These are phyloP conservation scores for Mesocricetus auratus DNA, from an alignment of 2,113 vertebrate species.

Conservation along the genomic window DNA sequence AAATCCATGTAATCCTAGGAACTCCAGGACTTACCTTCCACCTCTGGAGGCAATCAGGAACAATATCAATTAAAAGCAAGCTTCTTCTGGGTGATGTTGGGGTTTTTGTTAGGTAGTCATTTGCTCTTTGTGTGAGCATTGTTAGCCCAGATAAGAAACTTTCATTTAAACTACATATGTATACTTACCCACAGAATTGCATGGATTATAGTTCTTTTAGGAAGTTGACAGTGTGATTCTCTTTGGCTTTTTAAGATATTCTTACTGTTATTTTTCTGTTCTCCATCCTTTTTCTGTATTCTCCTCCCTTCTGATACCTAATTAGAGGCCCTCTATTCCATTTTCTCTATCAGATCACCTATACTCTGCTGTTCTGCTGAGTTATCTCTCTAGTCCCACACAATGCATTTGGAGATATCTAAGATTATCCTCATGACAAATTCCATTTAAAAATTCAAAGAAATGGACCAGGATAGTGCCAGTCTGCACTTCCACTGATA, in stretches of 20 bases:
- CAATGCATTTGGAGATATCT: background rate
- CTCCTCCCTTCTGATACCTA: background rate
- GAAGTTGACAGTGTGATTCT: no score
- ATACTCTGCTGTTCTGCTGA: rapidly evolving
- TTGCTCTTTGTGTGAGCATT: background rate
- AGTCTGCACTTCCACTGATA: no score
- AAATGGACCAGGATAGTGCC: no score
- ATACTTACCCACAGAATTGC: background rate
- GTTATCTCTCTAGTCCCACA: background rate
- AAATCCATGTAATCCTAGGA: background rate
- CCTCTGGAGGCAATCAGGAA: background rate
- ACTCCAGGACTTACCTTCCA: background rate
- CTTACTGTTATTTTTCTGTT: background rate
- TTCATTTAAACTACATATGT: background rate
- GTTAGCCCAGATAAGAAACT: background rate
- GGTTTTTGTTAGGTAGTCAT: background rate
- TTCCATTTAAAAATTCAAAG: background rate
- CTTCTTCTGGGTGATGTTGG: background rate
- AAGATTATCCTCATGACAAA: no score
- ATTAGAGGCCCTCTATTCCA: background rate
- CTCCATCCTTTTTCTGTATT: background rate
- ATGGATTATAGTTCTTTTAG: background rate
- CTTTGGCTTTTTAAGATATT: background rate
- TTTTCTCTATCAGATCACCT: background rate
- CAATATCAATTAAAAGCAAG: background rate